Conservation (phyloP, 1,140 invertebrate genomes). For the Bombus balteatus region DNA sequence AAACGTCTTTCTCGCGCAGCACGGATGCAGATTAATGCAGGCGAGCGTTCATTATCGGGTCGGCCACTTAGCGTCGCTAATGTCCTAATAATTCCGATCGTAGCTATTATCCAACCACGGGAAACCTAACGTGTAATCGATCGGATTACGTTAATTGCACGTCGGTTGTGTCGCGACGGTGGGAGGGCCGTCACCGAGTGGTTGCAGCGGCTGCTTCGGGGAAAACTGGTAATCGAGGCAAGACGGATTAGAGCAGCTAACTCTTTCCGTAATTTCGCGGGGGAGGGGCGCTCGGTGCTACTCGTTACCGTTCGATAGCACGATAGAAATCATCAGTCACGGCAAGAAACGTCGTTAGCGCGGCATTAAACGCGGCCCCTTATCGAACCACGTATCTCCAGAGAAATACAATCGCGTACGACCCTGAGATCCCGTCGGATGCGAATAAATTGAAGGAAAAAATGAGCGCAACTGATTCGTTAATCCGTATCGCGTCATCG, state of each 20-base stretch:
- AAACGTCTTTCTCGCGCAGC: background rate
- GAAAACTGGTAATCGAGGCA: background rate
- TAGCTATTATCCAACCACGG: background rate
- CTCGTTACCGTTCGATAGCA: conserved; percentile 23
- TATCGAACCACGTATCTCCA: conserved; percentile 65
- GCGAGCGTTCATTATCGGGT: conserved; percentile 23
- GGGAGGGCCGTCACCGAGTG: background rate
- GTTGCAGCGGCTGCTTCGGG: too few relatives aligned
- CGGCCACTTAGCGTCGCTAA: conserved; percentile 11
- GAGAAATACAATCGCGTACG: conserved; percentile 60
- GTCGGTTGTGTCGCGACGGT: background rate
- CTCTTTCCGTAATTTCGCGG: conserved; percentile 36
- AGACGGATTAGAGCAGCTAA: background rate
- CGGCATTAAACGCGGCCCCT: conserved; percentile 62
- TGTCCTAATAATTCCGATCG: conserved; percentile 24
- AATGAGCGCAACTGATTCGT: background rate
- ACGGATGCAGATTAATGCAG: background rate
- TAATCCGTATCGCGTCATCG: background rate
- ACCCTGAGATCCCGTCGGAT: conserved; percentile 26
- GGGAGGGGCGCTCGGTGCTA: background rate
- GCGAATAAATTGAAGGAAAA: conserved; percentile 49
- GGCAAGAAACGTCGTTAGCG: conserved; percentile 72
- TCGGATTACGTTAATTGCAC: conserved; percentile 40
- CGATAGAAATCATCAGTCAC: conserved; percentile 69
- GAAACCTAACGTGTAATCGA: conserved; percentile 27